Percentiles rank a stretch among this genome's conserved stretches.
These are phyloP conservation scores for Austrofundulus limnaeus DNA, from an alignment of 2,113 vertebrate species.

Conservation along the genomic window DNA sequence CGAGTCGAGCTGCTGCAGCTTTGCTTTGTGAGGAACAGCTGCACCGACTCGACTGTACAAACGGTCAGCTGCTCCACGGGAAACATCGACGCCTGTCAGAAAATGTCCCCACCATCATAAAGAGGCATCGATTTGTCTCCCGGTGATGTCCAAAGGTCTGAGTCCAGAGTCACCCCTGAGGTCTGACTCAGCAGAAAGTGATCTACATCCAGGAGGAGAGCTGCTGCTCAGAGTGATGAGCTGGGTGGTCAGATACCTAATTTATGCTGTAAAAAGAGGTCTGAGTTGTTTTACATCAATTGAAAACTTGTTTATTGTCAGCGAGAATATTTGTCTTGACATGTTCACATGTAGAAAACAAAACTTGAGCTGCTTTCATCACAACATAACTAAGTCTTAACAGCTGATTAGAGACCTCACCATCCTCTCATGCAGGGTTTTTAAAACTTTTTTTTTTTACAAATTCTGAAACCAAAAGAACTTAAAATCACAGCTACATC, in stretches of 20 bases:
- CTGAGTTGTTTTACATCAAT: not conserved
- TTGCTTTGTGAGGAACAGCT: not conserved
- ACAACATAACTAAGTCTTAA: constrained; percentile 32
- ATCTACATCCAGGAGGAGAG: constrained; percentile 23
- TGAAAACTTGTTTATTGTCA: constrained; percentile 29
- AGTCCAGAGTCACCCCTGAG: constrained; percentile 26
- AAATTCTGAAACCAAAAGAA: constrained; percentile 61
- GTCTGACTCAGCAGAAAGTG: constrained; percentile 62
- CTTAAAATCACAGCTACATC: constrained; percentile 63
- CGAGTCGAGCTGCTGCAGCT: not conserved
- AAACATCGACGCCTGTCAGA: constrained; percentile 24
- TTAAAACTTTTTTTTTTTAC: no score
- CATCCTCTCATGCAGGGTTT: constrained; percentile 58
- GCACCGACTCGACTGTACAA: constrained; percentile 2
- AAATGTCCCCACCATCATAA: constrained; percentile 9
- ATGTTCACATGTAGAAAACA: constrained; percentile 8
- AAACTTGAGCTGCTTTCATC: constrained; percentile 13
- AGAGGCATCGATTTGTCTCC: constrained; percentile 26
- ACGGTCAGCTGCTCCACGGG: constrained; percentile 12
- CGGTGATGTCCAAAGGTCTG: constrained; percentile 29
- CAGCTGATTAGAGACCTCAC: constrained; percentile 58
- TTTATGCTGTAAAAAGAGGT: not conserved
- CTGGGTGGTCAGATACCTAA: not conserved
- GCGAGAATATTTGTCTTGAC: not conserved
- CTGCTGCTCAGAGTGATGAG: constrained; percentile 10